Base-by-base conservation (phyloP, 2,113 vertebrate species). In the Engystomops pustulosus region DNA sequence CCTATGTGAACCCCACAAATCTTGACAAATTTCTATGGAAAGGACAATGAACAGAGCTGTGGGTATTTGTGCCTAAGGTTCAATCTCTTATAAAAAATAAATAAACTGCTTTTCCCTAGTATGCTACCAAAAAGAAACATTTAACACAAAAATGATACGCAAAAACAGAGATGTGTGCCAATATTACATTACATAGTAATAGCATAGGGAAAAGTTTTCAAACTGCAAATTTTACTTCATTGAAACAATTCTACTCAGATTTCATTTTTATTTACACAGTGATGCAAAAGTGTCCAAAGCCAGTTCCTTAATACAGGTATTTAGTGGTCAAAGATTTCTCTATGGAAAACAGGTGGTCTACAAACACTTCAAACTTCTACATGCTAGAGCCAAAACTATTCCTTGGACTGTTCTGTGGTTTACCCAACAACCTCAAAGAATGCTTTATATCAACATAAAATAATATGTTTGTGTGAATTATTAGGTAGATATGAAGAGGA, bases 271-370 rank as follows among this genome's bases (percentile, higher is more conserved):
- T 81, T 72, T 72, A 78, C 62, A 78, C 51, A 55, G 53, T 53
- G 18, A 32, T 18, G 44, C 17, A 53, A 25, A 76, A 58, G 45
- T 78, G 32, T 23, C 62, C 82, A 84, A 78, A 84, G 27, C 25
- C 51, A 18, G 45, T 58, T 67, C 82, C 60, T 44, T 36, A 78
- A 78, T 67, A 69, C 45, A 55, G 38, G 60, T 51, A 78, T 78
- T 78, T 78, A 84, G 82, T 78, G 62, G 72, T 78, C 62, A 78
- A 17, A 38, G 41, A 14, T 69, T 70, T 36, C 82, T 84, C 72
- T 55, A 55, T 84, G 82, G 82, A 76, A 84, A 84, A 78, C 82
- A 84, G 82, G 82, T 84, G 74, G 82, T 68, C 62, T 70, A 34
- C 65, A 84, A 84, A 78, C 72, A 84, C 62, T 84, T 84, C 25